Evolutionary conservation across 2,888 invertebrate genomes (phyloP), one percentile per base, ranked within the genome.

Genomic region (Didymodactylos carnosus): DNA sequence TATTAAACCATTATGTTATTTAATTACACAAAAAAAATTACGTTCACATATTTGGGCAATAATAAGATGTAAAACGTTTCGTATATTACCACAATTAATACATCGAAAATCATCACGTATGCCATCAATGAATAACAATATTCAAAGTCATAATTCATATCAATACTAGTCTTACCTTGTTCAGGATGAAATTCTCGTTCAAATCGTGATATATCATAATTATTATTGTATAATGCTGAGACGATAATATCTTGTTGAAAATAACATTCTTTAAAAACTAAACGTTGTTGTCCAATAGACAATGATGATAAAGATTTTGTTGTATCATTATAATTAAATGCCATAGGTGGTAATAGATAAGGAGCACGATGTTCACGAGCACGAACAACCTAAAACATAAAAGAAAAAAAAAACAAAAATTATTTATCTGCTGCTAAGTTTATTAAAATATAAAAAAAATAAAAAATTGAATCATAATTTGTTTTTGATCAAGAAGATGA

Each of bases 261-360:
- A 35, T 35, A 8, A 35, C 62, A 62, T 35, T 62, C 62, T 25
- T 35, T 62, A n/a, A n/a, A n/a, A n/a, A n/a, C n/a, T n/a, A n/a
- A n/a, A n/a, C n/a, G n/a, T n/a, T n/a, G n/a, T n/a, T n/a, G n/a
- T 62, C 35, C 10, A 35, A 62, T 35, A 35, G 0, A 0, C n/a
- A 35, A 35, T 19, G 11, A 35, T 35, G 11, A 35, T 11, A 8
- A 8, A 3, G 29, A 16, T 35, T 35, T 62, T 0, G 62, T 27
- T 6, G 14, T 13, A n/a, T n/a, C n/a, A n/a, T n/a, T n/a, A 35
- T 29, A 62, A n/a, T 35, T 16, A 35, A 82, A 83, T 35, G 81
- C 80, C 75, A 81, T 4, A 29, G 81, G 81, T 25, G 93, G 92
- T 74, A 93, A 83, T 77, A 91, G 83, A 80, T 91, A 89, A 10